Evolutionary conservation across 2,113 vertebrate genomes (phyloP).

Genomic region (Neolamprologus sp.): DNA sequence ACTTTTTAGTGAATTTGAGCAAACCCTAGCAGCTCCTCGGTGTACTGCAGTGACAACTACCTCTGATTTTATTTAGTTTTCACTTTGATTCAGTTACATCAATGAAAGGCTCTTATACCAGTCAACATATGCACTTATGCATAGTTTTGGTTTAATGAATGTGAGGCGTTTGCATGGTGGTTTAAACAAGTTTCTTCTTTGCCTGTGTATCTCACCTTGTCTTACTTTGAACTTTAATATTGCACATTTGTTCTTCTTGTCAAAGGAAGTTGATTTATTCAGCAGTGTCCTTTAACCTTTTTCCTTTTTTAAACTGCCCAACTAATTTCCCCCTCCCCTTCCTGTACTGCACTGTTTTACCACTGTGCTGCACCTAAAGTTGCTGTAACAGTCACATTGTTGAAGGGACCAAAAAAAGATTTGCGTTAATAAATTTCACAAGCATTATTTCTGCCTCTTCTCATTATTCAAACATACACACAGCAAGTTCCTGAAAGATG

Average conservation of each 20-base stretch:
- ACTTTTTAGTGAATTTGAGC: slow-evolving; percentile 12
- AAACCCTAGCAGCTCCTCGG: not conserved
- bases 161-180: not conserved
- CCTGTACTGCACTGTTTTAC: not conserved
- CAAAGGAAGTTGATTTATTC: not conserved
- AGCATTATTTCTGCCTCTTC: slow-evolving; percentile 68
- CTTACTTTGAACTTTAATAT: not conserved
- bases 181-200: not conserved
- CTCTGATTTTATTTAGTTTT: slow-evolving; percentile 10
- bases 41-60: slow-evolving; percentile 48
- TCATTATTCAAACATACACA: not conserved
- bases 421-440: slow-evolving; percentile 92
- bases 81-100: slow-evolving; percentile 6
- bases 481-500: slow-evolving; percentile 60
- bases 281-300: not conserved
- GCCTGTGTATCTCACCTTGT: not conserved
- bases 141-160: slow-evolving; percentile 66
- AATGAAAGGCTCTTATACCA: not conserved
- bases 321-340: not conserved
- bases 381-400: slow-evolving; percentile 64
- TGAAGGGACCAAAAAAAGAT: slow-evolving; percentile 88
- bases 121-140: slow-evolving; percentile 72
- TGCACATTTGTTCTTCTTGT: not conserved
- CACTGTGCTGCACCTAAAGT: slow-evolving; percentile 1
- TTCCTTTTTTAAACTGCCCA: not conserved